These are phyloP conservation scores for Tor tambroides DNA, from an alignment of 2,113 vertebrate genomes.

Conservation along the genomic window DNA sequence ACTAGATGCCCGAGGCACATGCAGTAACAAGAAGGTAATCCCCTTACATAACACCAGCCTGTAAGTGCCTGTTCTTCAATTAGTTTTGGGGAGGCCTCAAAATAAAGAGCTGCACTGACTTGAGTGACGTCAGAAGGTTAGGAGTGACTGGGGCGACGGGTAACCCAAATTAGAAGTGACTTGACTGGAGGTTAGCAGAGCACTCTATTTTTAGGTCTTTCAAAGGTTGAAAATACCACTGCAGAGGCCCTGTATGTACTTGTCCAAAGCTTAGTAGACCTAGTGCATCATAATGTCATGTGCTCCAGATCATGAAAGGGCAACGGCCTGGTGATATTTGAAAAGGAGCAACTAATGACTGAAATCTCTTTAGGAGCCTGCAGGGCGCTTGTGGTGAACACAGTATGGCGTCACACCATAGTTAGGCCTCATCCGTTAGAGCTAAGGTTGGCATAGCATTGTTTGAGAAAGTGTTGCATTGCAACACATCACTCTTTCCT, in stretches of 20 bases:
- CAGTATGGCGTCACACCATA: conserved; percentile 61
- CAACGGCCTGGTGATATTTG: conserved; percentile 68
- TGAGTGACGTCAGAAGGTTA: conserved; percentile 64
- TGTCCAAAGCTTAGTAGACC: conserved; percentile 64
- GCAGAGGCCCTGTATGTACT: conserved; percentile 52
- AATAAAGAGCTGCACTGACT: conserved; percentile 64
- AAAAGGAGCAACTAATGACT: conserved; percentile 70
- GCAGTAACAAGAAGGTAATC: conserved; percentile 73
- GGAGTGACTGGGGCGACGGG: conserved; percentile 38
- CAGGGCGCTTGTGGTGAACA: conserved; percentile 50
- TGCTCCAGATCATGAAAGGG: conserved; percentile 63
- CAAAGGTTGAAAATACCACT: conserved; percentile 69
- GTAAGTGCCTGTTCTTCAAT: conserved; percentile 65
- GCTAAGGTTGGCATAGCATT: background rate
- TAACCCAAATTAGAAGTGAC: conserved; percentile 54
- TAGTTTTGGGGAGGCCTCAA: conserved; percentile 66
- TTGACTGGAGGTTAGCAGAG: conserved; percentile 63
- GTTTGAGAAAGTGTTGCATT: background rate
- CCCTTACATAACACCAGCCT: conserved; percentile 73
- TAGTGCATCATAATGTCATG: conserved; percentile 65
- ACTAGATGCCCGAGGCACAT: conserved; percentile 60
- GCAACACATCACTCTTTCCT: background rate
- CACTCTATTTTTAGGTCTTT: conserved; percentile 76
- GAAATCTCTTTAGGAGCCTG: conserved; percentile 68
- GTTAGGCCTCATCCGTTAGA: conserved; percentile 35